Percentiles rank a stretch among this genome's conserved stretches.
phyloP scores from a whole-genome alignment of 2,888 invertebrate genomes.

The Thereva unica region DNA sequence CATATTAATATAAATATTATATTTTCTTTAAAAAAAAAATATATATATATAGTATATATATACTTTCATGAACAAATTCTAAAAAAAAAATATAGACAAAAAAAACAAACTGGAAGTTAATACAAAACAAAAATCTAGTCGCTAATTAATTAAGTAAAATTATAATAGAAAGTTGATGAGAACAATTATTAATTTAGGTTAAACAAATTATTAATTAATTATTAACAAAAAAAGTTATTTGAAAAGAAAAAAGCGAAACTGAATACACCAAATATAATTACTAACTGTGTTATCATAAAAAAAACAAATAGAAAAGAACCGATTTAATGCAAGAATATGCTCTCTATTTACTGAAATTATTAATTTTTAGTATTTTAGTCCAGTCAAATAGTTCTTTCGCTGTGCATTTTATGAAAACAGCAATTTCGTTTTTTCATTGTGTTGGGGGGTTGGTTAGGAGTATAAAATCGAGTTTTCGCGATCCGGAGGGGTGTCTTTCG shows the following conservation, averaged over 20 bases:
- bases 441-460: too few relatives aligned
- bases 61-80: conserved; percentile 14
- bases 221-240: conserved; percentile 15
- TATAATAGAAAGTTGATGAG: conserved; percentile 24
- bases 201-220: conserved; percentile 12
- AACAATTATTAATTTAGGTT: conserved; percentile 32
- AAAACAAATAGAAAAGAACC: background rate
- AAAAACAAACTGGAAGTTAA: conserved; percentile 15
- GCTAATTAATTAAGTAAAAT: conserved; percentile 30
- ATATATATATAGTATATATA: conserved; percentile 11
- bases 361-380: background rate
- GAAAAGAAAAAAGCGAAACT: conserved; percentile 35
- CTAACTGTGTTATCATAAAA: conserved; percentile 39
- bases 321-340: conserved; percentile 27
- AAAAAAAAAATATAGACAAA: conserved; percentile 9
- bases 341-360: conserved; percentile 32
- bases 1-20: background rate
- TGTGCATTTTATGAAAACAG: too few relatives aligned
- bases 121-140: conserved; percentile 33
- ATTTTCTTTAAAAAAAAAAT: background rate
- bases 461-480: too few relatives aligned
- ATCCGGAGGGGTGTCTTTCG: too few relatives aligned
- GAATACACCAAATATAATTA: conserved; percentile 40
- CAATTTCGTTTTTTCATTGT: too few relatives aligned
- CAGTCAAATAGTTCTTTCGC: too few relatives aligned